phyloP scores from a whole-genome alignment of 2,113 vertebrate species.

The Turnix velox region DNA sequence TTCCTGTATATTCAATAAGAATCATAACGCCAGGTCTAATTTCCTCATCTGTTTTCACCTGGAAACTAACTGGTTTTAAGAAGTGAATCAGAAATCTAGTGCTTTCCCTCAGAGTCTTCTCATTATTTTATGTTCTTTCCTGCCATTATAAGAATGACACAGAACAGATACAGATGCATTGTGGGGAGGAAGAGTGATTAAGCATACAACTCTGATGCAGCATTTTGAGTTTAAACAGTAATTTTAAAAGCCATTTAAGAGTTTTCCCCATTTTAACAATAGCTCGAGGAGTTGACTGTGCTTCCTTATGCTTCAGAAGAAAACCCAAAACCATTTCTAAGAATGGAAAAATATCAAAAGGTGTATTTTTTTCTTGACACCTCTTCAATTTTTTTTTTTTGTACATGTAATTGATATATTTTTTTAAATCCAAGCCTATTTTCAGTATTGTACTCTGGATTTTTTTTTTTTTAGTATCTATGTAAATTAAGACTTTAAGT shows the following conservation, averaged over 20 bases:
- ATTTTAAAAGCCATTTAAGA: background rate
- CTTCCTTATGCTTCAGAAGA: background rate
- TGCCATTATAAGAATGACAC: background rate
- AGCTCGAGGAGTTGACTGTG: background rate
- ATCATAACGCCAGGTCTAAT: fast-evolving
- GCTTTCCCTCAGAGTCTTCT: background rate
- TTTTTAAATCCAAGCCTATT: background rate
- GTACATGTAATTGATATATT: background rate
- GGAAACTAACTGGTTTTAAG: too few species aligned
- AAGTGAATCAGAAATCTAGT: fast-evolving
- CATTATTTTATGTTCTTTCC: background rate
- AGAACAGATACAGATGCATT: too few species aligned
- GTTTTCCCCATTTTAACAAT: background rate
- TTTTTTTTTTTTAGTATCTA: too few species aligned
- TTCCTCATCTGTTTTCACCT: background rate
- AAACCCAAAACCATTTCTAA: background rate
- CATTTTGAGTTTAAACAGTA: background rate
- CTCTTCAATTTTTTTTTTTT: background rate
- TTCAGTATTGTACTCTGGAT: background rate
- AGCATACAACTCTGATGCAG: background rate
- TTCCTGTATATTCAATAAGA: fast-evolving
- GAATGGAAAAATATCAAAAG: background rate
- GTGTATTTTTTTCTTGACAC: fast-evolving
- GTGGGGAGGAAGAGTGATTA: background rate
- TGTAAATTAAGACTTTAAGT: background rate